Conservation (phyloP, 1,140 invertebrate genomes). For the Caenorhabditis inopinata region DNA sequence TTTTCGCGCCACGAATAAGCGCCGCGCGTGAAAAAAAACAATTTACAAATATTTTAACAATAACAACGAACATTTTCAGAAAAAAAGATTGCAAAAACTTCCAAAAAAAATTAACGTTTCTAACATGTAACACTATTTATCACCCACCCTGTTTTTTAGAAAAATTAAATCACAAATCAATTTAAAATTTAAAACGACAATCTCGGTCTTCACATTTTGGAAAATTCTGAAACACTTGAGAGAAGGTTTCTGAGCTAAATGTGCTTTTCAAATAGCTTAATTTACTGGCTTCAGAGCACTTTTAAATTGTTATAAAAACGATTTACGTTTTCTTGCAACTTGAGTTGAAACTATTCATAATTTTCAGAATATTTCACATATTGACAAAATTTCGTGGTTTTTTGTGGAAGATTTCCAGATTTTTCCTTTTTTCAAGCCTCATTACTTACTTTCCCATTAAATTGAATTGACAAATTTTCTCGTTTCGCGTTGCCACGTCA, state of each 20-base stretch:
- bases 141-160: no score
- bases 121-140: no score
- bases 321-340: neutral
- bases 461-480: slow-evolving; percentile 14
- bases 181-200: no score
- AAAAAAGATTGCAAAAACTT: no score
- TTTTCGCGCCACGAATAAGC: no score
- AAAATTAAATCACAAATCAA: neutral
- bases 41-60: no score
- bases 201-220: no score
- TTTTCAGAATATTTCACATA: neutral
- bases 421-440: neutral
- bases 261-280: neutral
- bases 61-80: no score
- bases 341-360: neutral
- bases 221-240: neutral
- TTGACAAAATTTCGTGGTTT: neutral
- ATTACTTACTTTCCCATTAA: neutral
- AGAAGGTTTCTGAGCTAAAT: neutral
- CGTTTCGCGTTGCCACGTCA: neutral
- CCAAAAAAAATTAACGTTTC: no score
- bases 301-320: no score
- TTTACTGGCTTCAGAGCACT: no score
- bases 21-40: no score
- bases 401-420: neutral